Evolutionary conservation across 2,888 invertebrate genomes (phyloP).

Genomic region (Sceliomorpha sp.): DNA sequence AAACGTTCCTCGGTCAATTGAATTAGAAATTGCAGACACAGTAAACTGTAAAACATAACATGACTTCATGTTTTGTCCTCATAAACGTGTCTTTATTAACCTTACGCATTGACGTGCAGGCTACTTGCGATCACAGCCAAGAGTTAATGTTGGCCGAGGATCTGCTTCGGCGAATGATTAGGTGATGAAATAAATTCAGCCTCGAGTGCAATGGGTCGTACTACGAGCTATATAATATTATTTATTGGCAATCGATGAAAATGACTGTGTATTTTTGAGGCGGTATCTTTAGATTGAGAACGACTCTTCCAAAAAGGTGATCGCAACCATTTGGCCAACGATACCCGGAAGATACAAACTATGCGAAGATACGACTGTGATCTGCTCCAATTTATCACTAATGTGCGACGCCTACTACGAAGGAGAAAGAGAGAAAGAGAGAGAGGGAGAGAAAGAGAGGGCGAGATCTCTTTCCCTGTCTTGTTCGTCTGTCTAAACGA

Average conservation of each 20-base stretch:
- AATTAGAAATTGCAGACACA: too few relatives aligned
- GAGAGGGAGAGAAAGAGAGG: constrained; percentile 25
- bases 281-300: constrained; percentile 75
- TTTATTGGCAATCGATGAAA: constrained; percentile 68
- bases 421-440: constrained; percentile 49
- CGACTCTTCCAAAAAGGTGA: constrained; percentile 69
- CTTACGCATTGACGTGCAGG: too few relatives aligned
- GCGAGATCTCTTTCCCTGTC: constrained; percentile 56
- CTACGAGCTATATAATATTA: constrained; percentile 9
- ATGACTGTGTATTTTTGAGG: constrained; percentile 34
- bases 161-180: constrained; percentile 24
- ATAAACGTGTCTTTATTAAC: too few relatives aligned
- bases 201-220: constrained; percentile 18
- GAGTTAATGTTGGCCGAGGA: constrained; percentile 8
- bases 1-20: too few relatives aligned
- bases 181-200: constrained; percentile 33
- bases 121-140: constrained; percentile 11
- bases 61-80: too few relatives aligned
- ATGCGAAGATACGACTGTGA: constrained; percentile 70
- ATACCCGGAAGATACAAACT: constrained; percentile 73
- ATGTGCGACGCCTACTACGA: constrained; percentile 68
- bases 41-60: too few relatives aligned
- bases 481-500: constrained; percentile 51
- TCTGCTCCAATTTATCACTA: constrained; percentile 76
- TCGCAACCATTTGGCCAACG: constrained; percentile 73